These are phyloP conservation scores for Drosophila burlai DNA, from an alignment of 1,140 invertebrate species.

Conservation along the genomic window DNA sequence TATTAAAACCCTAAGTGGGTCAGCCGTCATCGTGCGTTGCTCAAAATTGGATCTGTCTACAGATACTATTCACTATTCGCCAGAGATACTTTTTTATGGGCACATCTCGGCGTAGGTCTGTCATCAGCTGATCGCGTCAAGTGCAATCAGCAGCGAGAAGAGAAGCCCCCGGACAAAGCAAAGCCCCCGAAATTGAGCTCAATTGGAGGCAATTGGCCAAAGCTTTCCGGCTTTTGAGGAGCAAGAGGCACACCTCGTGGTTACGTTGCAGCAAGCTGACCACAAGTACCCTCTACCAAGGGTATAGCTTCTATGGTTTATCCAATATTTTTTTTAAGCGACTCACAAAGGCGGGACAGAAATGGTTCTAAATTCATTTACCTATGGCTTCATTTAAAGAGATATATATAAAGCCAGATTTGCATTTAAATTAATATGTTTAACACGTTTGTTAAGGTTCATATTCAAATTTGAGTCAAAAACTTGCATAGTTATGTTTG, in stretches of 20 bases:
- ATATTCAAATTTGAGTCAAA: not conserved
- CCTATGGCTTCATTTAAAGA: not conserved
- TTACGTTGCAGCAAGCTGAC: slow-evolving; percentile 7
- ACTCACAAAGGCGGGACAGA: slow-evolving; percentile 1
- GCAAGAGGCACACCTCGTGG: slow-evolving; percentile 6
- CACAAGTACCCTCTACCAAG: slow-evolving; percentile 28
- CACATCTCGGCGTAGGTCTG: not conserved
- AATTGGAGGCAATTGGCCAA: slow-evolving; percentile 76
- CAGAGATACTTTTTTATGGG: slow-evolving; percentile 1
- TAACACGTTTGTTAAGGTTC: not conserved
- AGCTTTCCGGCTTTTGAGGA: slow-evolving; percentile 1
- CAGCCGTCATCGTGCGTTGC: slow-evolving; percentile 35
- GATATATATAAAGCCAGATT: not conserved
- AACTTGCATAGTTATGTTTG: not conserved
- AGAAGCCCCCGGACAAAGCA: slow-evolving; percentile 36
- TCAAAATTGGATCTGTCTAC: slow-evolving; percentile 22
- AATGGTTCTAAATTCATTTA: not conserved
- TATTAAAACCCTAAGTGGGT: slow-evolving; percentile 61
- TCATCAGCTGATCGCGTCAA: slow-evolving; percentile 65
- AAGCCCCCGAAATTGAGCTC: slow-evolving; percentile 69
- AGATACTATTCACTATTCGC: slow-evolving; percentile 6
- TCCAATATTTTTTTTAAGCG: not conserved
- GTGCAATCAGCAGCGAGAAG: slow-evolving; percentile 48
- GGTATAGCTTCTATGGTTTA: slow-evolving; percentile 10
- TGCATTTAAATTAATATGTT: slow-evolving; percentile 3